Evolutionary conservation across 2,797 vertebrate species (phyloP).

Genomic region (Vultur gryphus): DNA sequence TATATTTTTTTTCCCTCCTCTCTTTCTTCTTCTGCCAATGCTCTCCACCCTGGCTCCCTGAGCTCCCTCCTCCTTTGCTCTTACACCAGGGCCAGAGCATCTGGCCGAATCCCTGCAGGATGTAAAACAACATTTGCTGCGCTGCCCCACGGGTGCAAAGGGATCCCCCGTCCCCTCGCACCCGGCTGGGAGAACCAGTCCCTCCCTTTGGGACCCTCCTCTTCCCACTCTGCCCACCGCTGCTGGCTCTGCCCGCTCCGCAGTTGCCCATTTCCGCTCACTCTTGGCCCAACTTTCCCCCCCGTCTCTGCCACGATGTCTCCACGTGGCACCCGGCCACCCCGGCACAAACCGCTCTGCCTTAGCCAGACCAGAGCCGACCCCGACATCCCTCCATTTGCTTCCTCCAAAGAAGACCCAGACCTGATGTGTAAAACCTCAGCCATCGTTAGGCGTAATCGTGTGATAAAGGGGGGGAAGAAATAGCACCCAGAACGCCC

Average conservation of each 20-base stretch:
- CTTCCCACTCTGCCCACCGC: neutral
- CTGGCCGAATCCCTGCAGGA: neutral
- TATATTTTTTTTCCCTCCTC: neutral
- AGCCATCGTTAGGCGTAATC: neutral
- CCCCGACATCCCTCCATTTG: rapidly evolving
- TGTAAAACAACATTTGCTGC: neutral
- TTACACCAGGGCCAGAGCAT: neutral
- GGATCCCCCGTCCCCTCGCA: rapidly evolving
- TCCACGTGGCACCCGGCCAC: neutral
- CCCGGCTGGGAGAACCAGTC: rapidly evolving
- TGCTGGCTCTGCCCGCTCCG: rapidly evolving
- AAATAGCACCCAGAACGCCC: too few relatives aligned
- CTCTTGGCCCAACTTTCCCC: neutral
- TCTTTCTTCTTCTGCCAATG: neutral
- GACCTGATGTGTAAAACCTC: neutral
- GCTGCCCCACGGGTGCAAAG: rapidly evolving
- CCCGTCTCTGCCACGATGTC: rapidly evolving
- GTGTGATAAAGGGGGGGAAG: too few relatives aligned
- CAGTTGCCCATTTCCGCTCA: neutral
- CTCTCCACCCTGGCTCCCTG: neutral
- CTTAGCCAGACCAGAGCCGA: rapidly evolving
- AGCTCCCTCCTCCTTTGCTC: neutral
- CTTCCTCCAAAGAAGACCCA: neutral
- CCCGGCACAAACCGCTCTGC: rapidly evolving
- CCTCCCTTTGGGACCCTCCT: neutral